Conservation (phyloP, 2,888 invertebrate genomes). For the Apamea sordens region DNA sequence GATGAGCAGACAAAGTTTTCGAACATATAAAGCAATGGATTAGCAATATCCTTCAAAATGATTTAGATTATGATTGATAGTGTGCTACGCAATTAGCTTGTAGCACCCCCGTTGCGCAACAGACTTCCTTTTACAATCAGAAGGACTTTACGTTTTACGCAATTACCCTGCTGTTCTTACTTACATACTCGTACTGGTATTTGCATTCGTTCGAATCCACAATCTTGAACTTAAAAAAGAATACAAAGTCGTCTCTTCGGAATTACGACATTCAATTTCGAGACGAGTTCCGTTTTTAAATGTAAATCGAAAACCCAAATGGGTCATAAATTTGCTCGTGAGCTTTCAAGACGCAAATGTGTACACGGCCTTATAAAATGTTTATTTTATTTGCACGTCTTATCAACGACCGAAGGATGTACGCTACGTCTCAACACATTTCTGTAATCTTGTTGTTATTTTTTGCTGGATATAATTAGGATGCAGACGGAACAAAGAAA, state of each 20-base stretch:
- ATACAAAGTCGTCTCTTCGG: conserved; percentile 49
- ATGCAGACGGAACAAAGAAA: neutral
- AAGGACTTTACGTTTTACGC: neutral
- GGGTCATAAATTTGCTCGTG: conserved; percentile 44
- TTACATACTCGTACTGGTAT: neutral
- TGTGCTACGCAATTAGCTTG: too few species aligned
- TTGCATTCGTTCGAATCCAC: conserved; percentile 8
- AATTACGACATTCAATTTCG: conserved; percentile 42
- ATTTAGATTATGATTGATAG: too few species aligned
- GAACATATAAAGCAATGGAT: too few species aligned
- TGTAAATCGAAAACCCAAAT: conserved; percentile 58
- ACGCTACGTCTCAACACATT: conserved; percentile 19
- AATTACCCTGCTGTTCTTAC: neutral
- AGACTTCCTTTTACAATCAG: neutral
- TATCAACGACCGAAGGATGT: conserved; percentile 42
- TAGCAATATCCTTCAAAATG: too few species aligned
- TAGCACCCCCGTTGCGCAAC: neutral
- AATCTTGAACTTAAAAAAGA: conserved; percentile 20
- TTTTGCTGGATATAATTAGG: conserved; percentile 13
- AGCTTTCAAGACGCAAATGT: conserved; percentile 49
- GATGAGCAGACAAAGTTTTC: too few species aligned
- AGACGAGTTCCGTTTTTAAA: conserved; percentile 63
- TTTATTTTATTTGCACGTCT: conserved; percentile 50
- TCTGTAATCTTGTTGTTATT: conserved; percentile 32
- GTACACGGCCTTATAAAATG: conserved; percentile 53